phyloP scores from a whole-genome alignment of 2,797 vertebrate genomes.

The Oreortyx pictus region DNA sequence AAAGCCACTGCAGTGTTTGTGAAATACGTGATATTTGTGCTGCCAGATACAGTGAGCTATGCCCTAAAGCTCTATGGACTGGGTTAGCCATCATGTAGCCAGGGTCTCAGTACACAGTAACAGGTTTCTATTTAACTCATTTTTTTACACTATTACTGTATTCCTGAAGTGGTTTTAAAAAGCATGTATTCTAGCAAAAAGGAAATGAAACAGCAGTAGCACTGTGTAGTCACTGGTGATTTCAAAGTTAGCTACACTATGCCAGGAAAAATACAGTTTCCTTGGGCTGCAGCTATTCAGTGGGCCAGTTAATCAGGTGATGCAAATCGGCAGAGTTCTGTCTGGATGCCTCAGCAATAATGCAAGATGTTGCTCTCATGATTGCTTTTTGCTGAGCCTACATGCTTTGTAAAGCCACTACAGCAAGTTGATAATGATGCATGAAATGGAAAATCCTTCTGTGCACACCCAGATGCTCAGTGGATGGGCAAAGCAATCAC shows the following conservation, averaged over 20 bases:
- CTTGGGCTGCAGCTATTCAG: not conserved
- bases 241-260: not conserved
- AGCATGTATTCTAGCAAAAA: not conserved
- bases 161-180: not conserved
- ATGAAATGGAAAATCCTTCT: slow-evolving; percentile 43
- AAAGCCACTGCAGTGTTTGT: not conserved
- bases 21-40: accelerated
- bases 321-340: not conserved
- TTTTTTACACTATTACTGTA: not conserved
- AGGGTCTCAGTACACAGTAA: not conserved
- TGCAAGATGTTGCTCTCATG: not conserved
- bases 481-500: not conserved
- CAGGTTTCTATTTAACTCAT: not conserved
- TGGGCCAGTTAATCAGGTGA: not conserved
- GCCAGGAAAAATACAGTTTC: not conserved
- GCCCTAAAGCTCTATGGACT: not conserved
- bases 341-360: slow-evolving; percentile 32
- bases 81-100: not conserved
- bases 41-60: not conserved
- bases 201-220: not conserved
- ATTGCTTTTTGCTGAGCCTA: slow-evolving; percentile 58
- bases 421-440: slow-evolving; percentile 47
- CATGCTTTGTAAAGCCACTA: slow-evolving; percentile 10
- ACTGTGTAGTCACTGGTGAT: not conserved
- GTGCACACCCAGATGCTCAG: not conserved